A percentile compares a stretch with the other conserved stretches of the same genome.
Evolutionary conservation across 2,797 vertebrate species (phyloP).

Genomic region (Halcyon smyrnensis): DNA sequence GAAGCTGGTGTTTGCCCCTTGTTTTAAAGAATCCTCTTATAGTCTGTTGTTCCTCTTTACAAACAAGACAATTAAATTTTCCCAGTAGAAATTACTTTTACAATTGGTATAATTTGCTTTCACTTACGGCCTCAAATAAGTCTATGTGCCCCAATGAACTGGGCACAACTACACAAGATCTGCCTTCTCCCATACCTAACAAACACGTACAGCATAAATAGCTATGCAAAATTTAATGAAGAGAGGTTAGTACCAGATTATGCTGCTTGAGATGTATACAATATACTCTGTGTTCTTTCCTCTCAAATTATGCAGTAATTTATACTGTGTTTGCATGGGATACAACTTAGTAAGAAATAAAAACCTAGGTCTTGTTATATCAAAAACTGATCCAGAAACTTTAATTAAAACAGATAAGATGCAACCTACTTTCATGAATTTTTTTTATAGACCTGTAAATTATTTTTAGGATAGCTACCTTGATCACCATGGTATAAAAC

Average conservation of each 20-base stretch:
- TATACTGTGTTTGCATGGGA: not conserved
- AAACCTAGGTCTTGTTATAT: not conserved
- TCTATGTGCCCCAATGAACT: fast-evolving
- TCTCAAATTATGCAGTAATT: not conserved
- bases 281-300: not conserved
- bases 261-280: not conserved
- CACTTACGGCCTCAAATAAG: not conserved
- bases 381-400: not conserved
- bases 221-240: fast-evolving
- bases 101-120: not conserved
- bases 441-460: not conserved
- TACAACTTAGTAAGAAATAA: not conserved
- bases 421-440: not conserved
- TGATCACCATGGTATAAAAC: not conserved
- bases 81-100: not conserved
- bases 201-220: not conserved
- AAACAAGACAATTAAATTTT: not conserved
- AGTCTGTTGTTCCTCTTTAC: not conserved
- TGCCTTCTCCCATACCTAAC: not conserved
- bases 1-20: not conserved
- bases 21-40: not conserved
- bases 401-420: not conserved
- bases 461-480: not conserved
- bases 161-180: fast-evolving
- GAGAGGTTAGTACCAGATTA: not conserved